phyloP scores from a whole-genome alignment of 2,888 invertebrate species.

The Acanthosepion pharaonis region DNA sequence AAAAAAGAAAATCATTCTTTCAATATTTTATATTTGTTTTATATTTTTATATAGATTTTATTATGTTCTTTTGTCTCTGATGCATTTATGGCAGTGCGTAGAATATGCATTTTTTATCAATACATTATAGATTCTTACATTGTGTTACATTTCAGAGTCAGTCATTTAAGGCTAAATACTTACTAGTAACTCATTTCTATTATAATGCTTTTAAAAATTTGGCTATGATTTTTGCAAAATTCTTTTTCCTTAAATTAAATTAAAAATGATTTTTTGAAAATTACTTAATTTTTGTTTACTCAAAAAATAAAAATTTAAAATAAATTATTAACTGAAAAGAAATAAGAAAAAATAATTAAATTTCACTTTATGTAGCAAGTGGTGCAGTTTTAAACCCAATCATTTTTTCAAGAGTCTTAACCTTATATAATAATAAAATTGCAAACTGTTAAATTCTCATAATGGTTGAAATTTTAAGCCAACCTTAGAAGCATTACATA shows the following conservation, averaged over 20 bases:
- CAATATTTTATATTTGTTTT: background rate
- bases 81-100: background rate
- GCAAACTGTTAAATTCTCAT: no score
- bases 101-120: background rate
- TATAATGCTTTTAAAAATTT: background rate
- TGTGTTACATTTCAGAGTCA: background rate
- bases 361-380: no score
- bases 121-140: background rate
- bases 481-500: no score
- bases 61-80: background rate
- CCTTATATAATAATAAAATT: no score
- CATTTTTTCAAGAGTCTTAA: no score
- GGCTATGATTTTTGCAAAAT: background rate
- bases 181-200: background rate
- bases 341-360: no score
- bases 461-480: no score
- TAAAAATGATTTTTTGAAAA: background rate
- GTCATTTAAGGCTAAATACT: background rate
- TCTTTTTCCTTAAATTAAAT: background rate
- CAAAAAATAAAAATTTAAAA: no score
- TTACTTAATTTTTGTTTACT: no score
- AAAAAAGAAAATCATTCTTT: no score
- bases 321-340: no score
- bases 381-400: no score
- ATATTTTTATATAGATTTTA: background rate